Conservation (phyloP, 2,797 vertebrate genomes). For the Chiloscyllium punctatum region DNA sequence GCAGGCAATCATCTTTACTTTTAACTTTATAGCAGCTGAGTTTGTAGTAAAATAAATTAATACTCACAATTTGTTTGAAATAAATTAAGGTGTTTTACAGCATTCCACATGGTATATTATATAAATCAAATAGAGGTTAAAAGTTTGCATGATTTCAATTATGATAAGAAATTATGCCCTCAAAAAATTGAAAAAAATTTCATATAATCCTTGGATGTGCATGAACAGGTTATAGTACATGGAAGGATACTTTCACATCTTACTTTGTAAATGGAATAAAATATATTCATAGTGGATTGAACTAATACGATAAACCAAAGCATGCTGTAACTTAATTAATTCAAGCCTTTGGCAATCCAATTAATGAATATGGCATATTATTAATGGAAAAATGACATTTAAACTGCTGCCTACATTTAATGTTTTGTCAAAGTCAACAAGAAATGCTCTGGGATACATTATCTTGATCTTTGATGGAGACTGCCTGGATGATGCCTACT, state of each 20-base stretch:
- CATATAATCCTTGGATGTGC: too few species aligned
- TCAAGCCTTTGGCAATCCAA: conserved; percentile 32
- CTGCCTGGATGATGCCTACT: background rate
- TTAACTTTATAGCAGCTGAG: background rate
- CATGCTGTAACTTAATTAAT: background rate
- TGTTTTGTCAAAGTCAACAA: conserved; percentile 8
- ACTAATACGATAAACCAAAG: conserved; percentile 4
- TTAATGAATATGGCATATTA: conserved; percentile 16
- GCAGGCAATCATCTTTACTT: background rate
- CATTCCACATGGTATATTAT: background rate
- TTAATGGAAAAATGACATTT: conserved; percentile 27
- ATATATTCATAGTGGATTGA: conserved; percentile 9
- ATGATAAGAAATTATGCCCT: background rate
- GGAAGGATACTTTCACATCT: background rate
- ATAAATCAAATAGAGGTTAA: background rate
- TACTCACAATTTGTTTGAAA: background rate
- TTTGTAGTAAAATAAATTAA: background rate
- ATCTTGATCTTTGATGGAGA: conserved; percentile 23
- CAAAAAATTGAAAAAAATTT: background rate
- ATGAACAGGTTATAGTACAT: background rate
- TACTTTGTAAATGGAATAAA: too few species aligned
- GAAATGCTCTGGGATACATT: conserved; percentile 2
- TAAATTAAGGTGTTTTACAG: background rate
- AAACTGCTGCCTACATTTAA: conserved; percentile 28
- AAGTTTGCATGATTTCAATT: background rate